Conservation (phyloP, 2,888 invertebrate genomes). For the Brassicogethes aeneus region DNA sequence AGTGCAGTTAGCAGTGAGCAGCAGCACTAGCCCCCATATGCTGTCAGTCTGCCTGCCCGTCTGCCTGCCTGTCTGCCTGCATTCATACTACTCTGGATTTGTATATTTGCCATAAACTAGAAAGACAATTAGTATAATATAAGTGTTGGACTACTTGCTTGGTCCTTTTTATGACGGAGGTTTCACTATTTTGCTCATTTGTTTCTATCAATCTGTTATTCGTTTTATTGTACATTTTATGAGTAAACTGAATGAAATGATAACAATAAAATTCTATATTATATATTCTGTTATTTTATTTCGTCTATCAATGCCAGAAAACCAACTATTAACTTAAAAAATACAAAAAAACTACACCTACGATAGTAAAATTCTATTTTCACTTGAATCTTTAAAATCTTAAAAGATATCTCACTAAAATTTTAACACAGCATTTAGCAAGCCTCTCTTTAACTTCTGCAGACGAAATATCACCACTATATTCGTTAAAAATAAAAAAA, state of each 20-base stretch:
- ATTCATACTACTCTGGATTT: constrained; percentile 37
- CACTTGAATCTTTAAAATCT: no score
- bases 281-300: constrained; percentile 33
- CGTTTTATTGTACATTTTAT: constrained; percentile 43
- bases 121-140: constrained; percentile 27
- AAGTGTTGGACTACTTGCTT: constrained; percentile 33
- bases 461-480: no score
- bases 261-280: constrained; percentile 44
- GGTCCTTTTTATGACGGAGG: constrained; percentile 38
- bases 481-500: no score
- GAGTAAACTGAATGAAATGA: constrained; percentile 41
- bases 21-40: not conserved
- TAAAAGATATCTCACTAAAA: no score
- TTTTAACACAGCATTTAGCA: no score
- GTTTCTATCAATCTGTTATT: constrained; percentile 44
- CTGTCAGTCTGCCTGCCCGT: no score
- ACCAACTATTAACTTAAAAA: no score
- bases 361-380: no score
- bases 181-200: constrained; percentile 43
- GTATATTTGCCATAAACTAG: constrained; percentile 41
- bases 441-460: no score
- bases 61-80: not conserved
- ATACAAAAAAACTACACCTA: no score
- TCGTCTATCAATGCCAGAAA: no score
- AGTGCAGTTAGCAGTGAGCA: constrained; percentile 33